Percentiles rank a stretch among this genome's conserved stretches.
These are phyloP conservation scores for Apeira syringaria DNA, from an alignment of 2,888 invertebrate species.

Conservation along the genomic window DNA sequence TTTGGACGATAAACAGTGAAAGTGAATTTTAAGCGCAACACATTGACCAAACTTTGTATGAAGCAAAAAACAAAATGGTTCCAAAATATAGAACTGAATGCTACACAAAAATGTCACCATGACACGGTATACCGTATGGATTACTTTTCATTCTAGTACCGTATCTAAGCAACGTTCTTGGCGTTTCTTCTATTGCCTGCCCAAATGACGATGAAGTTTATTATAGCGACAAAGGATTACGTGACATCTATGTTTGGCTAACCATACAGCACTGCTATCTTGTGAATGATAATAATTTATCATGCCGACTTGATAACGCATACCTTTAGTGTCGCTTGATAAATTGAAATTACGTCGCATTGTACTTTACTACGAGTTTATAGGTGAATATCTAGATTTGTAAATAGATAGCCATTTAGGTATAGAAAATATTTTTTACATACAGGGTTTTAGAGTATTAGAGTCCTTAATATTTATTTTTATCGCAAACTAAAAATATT, in stretches of 20 bases:
- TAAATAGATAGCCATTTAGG: neutral
- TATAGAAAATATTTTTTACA: too few species aligned
- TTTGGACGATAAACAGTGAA: too few species aligned
- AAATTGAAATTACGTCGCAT: slow-evolving; percentile 50
- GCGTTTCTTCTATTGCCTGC: neutral
- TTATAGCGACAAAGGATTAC: slow-evolving; percentile 12
- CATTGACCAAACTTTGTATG: neutral
- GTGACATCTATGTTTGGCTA: slow-evolving; percentile 17
- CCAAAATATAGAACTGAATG: slow-evolving; percentile 23
- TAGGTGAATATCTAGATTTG: neutral
- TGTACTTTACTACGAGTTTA: slow-evolving; percentile 6
- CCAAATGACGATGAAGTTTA: neutral
- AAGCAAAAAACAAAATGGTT: slow-evolving; percentile 11
- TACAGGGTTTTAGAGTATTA: too few species aligned
- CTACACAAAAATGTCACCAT: slow-evolving; percentile 24
- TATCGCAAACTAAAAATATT: too few species aligned
- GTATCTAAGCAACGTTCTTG: neutral
- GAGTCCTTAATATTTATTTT: too few species aligned
- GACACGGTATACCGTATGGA: neutral
- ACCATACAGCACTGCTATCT: slow-evolving; percentile 42
- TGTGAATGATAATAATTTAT: slow-evolving; percentile 58
- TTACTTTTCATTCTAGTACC: slow-evolving; percentile 2
- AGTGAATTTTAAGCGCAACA: too few species aligned
- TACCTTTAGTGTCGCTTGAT: slow-evolving; percentile 39
- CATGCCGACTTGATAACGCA: slow-evolving; percentile 56